Percentiles rank a stretch among this genome's conserved stretches.
Evolutionary conservation across 2,888 invertebrate genomes (phyloP).

Genomic region (Brachylomia viminalis): DNA sequence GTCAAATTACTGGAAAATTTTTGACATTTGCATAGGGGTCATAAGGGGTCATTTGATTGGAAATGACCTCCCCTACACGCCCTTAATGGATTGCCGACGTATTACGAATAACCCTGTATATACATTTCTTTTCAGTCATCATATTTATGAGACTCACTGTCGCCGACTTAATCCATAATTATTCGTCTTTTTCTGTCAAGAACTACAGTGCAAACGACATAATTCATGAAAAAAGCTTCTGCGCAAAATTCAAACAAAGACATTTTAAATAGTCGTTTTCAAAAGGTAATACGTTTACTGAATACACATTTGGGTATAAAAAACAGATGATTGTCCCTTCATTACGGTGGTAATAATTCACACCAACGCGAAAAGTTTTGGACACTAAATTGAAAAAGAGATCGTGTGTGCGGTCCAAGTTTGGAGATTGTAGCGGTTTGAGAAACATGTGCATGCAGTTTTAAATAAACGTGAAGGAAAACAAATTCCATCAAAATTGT

Average conservation of each 20-base stretch:
- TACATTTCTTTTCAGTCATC: neutral
- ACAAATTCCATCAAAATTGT: no score
- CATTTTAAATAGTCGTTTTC: slow-evolving; percentile 54
- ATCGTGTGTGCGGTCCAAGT: slow-evolving; percentile 51
- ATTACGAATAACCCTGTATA: no score
- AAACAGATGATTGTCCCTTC: slow-evolving; percentile 74
- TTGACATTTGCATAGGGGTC: no score
- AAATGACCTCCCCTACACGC: no score
- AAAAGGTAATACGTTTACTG: slow-evolving; percentile 59
- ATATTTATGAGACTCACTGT: neutral
- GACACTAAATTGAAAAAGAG: slow-evolving; percentile 71
- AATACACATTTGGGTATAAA: slow-evolving; percentile 63
- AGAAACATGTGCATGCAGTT: neutral
- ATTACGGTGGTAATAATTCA: slow-evolving; percentile 77
- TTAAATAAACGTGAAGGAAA: no score
- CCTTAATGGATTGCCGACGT: no score
- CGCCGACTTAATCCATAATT: neutral
- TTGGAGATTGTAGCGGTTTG: slow-evolving; percentile 16
- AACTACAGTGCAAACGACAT: slow-evolving; percentile 20
- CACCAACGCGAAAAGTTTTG: slow-evolving; percentile 76
- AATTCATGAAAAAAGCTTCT: slow-evolving; percentile 23
- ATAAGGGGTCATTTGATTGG: no score
- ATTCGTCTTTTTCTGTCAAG: neutral
- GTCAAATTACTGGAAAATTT: no score
- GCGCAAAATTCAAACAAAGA: slow-evolving; percentile 46